phyloP scores from a whole-genome alignment of 2,113 vertebrate species.

The Esox niger region DNA sequence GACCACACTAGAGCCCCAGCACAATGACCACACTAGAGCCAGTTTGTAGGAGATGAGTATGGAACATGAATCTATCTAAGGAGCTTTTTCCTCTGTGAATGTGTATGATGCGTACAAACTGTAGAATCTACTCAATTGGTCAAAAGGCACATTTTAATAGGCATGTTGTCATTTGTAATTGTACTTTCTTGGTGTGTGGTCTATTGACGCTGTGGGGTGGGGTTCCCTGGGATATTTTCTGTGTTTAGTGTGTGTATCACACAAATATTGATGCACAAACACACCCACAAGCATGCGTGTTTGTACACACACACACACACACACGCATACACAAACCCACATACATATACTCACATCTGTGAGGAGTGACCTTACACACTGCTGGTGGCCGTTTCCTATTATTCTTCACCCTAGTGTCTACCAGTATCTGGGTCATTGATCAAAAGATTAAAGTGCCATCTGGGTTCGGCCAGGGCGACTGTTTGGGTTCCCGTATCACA shows the following conservation, averaged over 20 bases:
- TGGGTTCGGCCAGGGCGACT: constrained; percentile 9
- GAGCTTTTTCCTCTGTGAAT: too few species aligned
- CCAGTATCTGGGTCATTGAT: constrained; percentile 49
- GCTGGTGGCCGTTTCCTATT: constrained; percentile 45
- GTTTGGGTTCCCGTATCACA: constrained; percentile 42
- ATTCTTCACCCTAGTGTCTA: constrained; percentile 36
- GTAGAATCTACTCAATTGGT: too few species aligned
- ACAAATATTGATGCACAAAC: constrained; percentile 9
- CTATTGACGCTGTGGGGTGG: too few species aligned
- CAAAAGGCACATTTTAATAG: too few species aligned
- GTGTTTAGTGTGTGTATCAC: background rate
- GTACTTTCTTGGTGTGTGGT: too few species aligned
- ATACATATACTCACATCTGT: constrained; percentile 18
- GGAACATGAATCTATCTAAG: too few species aligned
- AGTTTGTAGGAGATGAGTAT: too few species aligned
- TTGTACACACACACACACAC: constrained; percentile 5
- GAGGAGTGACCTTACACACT: constrained; percentile 24
- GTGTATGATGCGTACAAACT: too few species aligned
- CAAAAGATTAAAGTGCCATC: constrained; percentile 50
- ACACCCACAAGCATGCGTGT: background rate
- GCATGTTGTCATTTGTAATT: too few species aligned
- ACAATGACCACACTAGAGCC: too few species aligned
- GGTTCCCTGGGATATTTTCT: too few species aligned
- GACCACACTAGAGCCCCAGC: too few species aligned
- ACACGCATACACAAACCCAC: constrained; percentile 16